Percentiles rank a stretch among this genome's conserved stretches.
Conservation (phyloP, 2,888 invertebrate genomes). For the Plutella xylostella region DNA sequence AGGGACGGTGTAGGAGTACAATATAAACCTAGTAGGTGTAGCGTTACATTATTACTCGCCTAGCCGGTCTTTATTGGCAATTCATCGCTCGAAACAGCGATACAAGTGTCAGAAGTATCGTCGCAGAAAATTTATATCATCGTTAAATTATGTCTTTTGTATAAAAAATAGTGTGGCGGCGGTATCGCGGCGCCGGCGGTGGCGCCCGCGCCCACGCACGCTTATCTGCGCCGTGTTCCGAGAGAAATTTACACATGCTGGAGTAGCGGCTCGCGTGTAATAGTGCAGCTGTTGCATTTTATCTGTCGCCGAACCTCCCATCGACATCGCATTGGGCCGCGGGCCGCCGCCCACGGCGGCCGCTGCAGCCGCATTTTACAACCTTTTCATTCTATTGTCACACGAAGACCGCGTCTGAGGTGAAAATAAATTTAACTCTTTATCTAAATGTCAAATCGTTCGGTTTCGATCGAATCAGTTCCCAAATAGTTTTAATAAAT, state of each 20-base stretch:
- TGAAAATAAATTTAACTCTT: constrained; percentile 67
- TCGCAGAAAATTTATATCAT: constrained; percentile 24
- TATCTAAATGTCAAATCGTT: constrained; percentile 71
- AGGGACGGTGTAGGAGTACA: constrained; percentile 29
- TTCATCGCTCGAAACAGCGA: constrained; percentile 32
- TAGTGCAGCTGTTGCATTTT: constrained; percentile 56
- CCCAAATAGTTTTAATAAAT: constrained; percentile 70
- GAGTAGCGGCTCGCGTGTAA: constrained; percentile 48
- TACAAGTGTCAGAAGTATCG: constrained; percentile 32
- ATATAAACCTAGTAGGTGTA: constrained; percentile 38
- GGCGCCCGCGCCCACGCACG: constrained; percentile 50
- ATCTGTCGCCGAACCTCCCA: constrained; percentile 43
- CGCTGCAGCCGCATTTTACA: constrained; percentile 58
- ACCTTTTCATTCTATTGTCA: constrained; percentile 70
- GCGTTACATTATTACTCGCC: constrained; percentile 28
- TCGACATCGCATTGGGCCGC: constrained; percentile 56
- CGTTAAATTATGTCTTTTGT: constrained; percentile 9
- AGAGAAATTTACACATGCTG: constrained; percentile 66
- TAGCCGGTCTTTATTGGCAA: constrained; percentile 34
- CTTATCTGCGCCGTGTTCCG: constrained; percentile 58
- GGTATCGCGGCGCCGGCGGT: constrained; percentile 23
- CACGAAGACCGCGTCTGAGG: constrained; percentile 46
- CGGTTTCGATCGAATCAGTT: constrained; percentile 68
- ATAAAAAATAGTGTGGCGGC: not conserved
- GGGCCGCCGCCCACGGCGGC: constrained; percentile 42